Evolutionary conservation across 2,888 invertebrate genomes (phyloP).

Genomic region (Euplexia lucipara): DNA sequence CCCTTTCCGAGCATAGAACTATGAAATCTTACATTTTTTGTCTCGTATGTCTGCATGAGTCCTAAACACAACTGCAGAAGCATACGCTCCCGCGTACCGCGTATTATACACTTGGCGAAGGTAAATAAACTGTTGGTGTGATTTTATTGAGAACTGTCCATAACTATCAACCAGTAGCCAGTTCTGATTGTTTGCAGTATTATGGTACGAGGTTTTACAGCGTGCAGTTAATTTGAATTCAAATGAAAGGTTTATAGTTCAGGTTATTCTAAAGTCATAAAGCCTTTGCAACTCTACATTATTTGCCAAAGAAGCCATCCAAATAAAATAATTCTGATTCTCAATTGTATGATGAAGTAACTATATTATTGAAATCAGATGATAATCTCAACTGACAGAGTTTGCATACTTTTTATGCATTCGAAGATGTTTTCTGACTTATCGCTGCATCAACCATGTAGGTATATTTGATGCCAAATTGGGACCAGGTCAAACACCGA

Average conservation of each 20-base stretch:
- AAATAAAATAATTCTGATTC: not conserved
- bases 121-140: constrained; percentile 51
- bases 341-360: not conserved
- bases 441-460: constrained; percentile 14
- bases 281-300: too few relatives aligned
- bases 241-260: not conserved
- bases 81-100: constrained; percentile 36
- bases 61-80: constrained; percentile 32
- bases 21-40: not conserved
- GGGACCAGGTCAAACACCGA: constrained; percentile 7
- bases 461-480: constrained; percentile 22
- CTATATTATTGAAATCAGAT: not conserved
- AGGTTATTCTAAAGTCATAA: not conserved
- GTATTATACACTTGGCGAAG: constrained; percentile 35
- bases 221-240: not conserved
- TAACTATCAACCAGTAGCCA: constrained; percentile 23
- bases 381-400: not conserved
- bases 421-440: not conserved
- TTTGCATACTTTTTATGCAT: not conserved
- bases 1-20: not conserved
- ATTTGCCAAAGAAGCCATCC: not conserved
- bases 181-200: constrained; percentile 24
- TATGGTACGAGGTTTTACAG: not conserved
- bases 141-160: constrained; percentile 48
- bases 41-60: constrained; percentile 2